A percentile compares a stretch with the other conserved stretches of the same genome.
phyloP scores from a whole-genome alignment of 1,140 invertebrate species.

The Polypedilum pembai region DNA sequence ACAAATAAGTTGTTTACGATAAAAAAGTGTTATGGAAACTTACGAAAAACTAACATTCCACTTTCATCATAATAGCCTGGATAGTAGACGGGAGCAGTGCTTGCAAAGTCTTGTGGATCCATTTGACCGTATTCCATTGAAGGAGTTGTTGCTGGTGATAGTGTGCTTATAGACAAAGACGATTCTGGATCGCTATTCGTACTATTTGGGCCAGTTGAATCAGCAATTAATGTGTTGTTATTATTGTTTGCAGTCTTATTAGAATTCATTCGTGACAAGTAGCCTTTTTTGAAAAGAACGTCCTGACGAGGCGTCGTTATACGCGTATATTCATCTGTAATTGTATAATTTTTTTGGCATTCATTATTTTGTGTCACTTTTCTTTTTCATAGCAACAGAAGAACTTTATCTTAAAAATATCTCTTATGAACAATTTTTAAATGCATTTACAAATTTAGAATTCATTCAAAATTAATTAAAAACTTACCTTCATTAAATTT shows the following conservation, averaged over 20 bases:
- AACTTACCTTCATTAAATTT: conserved; percentile 21
- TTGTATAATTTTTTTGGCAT: background rate
- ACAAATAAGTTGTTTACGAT: background rate
- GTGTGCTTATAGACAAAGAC: background rate
- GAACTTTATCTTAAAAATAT: too few species aligned
- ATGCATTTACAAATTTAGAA: too few species aligned
- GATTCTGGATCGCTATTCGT: background rate
- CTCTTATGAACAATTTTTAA: too few species aligned
- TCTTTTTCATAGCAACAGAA: too few species aligned
- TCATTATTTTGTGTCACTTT: too few species aligned
- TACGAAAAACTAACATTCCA: conserved; percentile 16
- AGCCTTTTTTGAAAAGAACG: conserved; percentile 65
- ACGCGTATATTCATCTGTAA: conserved; percentile 59
- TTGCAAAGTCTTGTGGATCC: background rate
- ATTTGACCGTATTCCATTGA: conserved; percentile 24
- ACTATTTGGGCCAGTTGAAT: background rate
- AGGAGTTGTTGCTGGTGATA: conserved; percentile 34
- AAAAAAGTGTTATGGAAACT: background rate
- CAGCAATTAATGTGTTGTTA: background rate
- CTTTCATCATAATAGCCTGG: conserved; percentile 7
- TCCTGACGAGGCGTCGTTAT: conserved; percentile 63
- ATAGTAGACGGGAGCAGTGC: background rate
- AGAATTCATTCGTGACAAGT: conserved; percentile 53
- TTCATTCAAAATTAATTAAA: too few species aligned
- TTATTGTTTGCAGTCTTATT: conserved; percentile 33